These are phyloP conservation scores for Drosophila prosaltans DNA, from an alignment of 1,140 invertebrate species.

Conservation along the genomic window DNA sequence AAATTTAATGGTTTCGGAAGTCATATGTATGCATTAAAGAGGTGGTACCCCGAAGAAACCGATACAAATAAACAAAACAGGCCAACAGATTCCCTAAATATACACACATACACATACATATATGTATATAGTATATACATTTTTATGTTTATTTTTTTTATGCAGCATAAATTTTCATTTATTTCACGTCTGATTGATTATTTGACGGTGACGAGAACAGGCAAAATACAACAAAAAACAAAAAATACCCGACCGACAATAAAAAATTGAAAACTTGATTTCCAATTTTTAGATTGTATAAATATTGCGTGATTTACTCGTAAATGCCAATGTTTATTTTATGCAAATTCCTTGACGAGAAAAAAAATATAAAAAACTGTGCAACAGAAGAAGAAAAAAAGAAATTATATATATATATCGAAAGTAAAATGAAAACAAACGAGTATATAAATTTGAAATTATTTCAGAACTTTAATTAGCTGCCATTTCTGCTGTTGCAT, in stretches of 20 bases:
- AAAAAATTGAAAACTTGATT: constrained; percentile 3
- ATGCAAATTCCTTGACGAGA: constrained; percentile 61
- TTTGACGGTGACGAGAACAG: constrained; percentile 29
- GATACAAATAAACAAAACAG: constrained; percentile 28
- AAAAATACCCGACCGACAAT: background rate
- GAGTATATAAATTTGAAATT: constrained; percentile 72
- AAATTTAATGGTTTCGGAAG: constrained; percentile 78
- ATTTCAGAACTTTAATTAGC: constrained; percentile 73
- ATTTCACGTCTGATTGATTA: constrained; percentile 78
- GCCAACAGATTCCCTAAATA: background rate
- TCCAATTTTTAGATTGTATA: constrained; percentile 41
- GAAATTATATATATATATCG: background rate
- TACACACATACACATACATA: constrained; percentile 23
- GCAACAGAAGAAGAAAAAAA: background rate
- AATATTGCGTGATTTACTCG: constrained; percentile 70
- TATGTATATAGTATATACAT: constrained; percentile 16
- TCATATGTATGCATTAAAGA: constrained; percentile 64
- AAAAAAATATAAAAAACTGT: constrained; percentile 23
- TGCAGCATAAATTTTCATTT: constrained; percentile 62
- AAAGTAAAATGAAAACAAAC: constrained; percentile 11
- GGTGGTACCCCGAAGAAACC: constrained; percentile 31
- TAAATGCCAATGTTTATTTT: constrained; percentile 77
- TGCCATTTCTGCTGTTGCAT: constrained; percentile 50
- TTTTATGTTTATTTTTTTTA: constrained; percentile 33
- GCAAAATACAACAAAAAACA: background rate